A percentile compares a stretch with the other conserved stretches of the same genome.
Conservation (phyloP, 1,140 invertebrate species). For the Sinella curviseta region DNA sequence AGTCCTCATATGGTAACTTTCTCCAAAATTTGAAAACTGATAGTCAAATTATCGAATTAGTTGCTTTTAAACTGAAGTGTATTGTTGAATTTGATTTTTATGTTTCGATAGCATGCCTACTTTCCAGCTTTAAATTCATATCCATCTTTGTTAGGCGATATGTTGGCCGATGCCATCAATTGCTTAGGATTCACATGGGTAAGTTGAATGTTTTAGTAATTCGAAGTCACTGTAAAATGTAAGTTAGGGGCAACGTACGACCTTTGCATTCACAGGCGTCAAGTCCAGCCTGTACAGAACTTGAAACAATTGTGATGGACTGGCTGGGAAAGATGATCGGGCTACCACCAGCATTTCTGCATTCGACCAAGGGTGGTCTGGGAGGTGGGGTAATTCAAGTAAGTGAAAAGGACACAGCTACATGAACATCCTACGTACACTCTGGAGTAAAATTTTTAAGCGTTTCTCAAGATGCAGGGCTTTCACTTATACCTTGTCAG, state of each 20-base stretch:
- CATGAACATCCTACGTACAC: too few species aligned
- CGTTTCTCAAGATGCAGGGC: too few species aligned
- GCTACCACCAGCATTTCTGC: slow-evolving; percentile 84
- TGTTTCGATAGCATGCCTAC: slow-evolving; percentile 81
- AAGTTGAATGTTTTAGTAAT: too few species aligned
- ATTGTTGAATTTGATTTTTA: neutral
- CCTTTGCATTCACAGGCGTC: slow-evolving; percentile 72
- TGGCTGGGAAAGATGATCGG: slow-evolving; percentile 95
- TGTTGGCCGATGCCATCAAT: slow-evolving; percentile 91
- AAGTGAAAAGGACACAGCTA: too few species aligned
- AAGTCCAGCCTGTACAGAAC: slow-evolving; percentile 92
- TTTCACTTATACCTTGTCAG: too few species aligned
- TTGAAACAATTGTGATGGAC: slow-evolving; percentile 96
- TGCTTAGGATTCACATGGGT: slow-evolving; percentile 89
- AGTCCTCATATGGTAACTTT: slow-evolving; percentile 74
- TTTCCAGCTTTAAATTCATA: slow-evolving; percentile 95
- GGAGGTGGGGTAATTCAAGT: slow-evolving; percentile 91
- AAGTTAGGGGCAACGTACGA: too few species aligned
- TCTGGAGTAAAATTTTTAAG: too few species aligned
- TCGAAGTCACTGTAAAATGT: too few species aligned
- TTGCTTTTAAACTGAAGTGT: neutral
- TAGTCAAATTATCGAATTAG: too few species aligned
- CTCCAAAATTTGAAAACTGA: too few species aligned
- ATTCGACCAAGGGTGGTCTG: slow-evolving; percentile 67
- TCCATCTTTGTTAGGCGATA: slow-evolving; percentile 92